Conservation (phyloP, 2,888 invertebrate genomes). For the Heteropelma amictum region DNA sequence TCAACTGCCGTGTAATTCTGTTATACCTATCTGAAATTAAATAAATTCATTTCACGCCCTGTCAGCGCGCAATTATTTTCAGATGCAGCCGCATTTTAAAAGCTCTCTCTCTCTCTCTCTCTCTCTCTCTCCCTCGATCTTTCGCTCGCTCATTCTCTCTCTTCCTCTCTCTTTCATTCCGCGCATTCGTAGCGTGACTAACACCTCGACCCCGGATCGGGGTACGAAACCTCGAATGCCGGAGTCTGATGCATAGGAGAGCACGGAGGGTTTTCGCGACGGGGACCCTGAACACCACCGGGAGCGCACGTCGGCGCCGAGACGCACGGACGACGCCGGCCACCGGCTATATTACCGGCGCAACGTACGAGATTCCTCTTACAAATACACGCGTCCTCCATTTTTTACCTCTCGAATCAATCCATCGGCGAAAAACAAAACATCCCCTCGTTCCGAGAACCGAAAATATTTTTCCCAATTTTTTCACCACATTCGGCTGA, state of each 20-base stretch:
- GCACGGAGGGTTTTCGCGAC: slow-evolving; percentile 39
- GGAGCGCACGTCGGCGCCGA: slow-evolving; percentile 58
- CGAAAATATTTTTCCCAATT: too few species aligned
- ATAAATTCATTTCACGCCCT: slow-evolving; percentile 78
- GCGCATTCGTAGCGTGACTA: slow-evolving; percentile 65
- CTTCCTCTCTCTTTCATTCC: slow-evolving; percentile 17
- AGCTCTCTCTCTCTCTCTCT: slow-evolving; percentile 51
- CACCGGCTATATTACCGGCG: background rate
- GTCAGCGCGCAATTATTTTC: slow-evolving; percentile 78
- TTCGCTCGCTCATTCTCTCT: slow-evolving; percentile 28
- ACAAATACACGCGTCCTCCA: background rate
- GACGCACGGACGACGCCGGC: slow-evolving; percentile 44
- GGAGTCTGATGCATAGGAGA: background rate
- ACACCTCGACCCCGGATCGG: slow-evolving; percentile 66
- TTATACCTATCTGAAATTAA: slow-evolving; percentile 77
- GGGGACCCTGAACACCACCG: slow-evolving; percentile 54
- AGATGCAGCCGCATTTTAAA: slow-evolving; percentile 74
- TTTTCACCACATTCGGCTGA: too few species aligned
- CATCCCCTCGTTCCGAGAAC: too few species aligned
- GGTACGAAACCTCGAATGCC: slow-evolving; percentile 48
- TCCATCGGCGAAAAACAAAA: too few species aligned
- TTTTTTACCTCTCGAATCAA: too few species aligned
- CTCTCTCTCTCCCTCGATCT: slow-evolving; percentile 45
- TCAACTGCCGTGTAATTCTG: slow-evolving; percentile 77
- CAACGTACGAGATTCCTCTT: background rate